These are phyloP conservation scores for Fopius arisanus DNA, from an alignment of 1,140 invertebrate species.

Conservation along the genomic window DNA sequence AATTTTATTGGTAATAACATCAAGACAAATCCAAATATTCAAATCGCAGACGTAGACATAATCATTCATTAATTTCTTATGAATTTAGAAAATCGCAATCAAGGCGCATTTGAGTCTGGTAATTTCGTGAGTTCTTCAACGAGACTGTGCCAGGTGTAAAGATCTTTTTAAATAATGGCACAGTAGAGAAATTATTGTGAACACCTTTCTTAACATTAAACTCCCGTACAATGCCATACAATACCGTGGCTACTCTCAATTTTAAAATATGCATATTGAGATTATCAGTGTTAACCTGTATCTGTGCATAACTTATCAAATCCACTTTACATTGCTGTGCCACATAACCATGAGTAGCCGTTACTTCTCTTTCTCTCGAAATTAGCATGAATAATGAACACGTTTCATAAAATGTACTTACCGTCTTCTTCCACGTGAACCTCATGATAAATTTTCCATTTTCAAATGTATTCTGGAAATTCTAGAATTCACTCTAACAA, in stretches of 20 bases:
- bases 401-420: conserved; percentile 23
- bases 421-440: background rate
- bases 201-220: background rate
- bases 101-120: background rate
- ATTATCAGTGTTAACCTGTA: background rate
- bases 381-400: background rate
- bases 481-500: conserved; percentile 6
- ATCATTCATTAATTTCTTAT: background rate
- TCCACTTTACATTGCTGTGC: background rate
- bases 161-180: too few species aligned
- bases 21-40: background rate
- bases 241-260: background rate
- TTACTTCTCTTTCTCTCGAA: background rate
- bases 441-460: background rate
- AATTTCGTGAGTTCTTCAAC: background rate
- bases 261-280: background rate
- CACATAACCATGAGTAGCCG: background rate
- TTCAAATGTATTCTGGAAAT: background rate
- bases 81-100: background rate
- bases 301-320: background rate
- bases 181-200: too few species aligned
- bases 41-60: too few species aligned
- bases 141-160: too few species aligned
- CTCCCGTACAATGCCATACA: background rate
- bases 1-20: background rate